A percentile compares a stretch with the other conserved stretches of the same genome.
phyloP scores from a whole-genome alignment of 37 sponge, comb jelly and placozoan genomes.

The Amphimedon queenslandica region DNA sequence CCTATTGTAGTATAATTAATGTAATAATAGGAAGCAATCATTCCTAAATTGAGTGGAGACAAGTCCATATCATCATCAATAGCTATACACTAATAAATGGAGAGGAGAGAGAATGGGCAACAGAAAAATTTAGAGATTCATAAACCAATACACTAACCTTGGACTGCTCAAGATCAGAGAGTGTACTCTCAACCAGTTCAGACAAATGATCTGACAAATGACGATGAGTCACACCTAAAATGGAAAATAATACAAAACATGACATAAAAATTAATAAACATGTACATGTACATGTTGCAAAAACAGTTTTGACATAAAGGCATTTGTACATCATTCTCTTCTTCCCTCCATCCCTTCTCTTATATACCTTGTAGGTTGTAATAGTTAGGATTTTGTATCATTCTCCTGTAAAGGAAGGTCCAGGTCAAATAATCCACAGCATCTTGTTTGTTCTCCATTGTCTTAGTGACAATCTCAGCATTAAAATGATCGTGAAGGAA shows the following conservation, averaged over 20 bases:
- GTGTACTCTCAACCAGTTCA: slow-evolving; percentile 92
- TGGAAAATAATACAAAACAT: neutral
- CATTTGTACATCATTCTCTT: neutral
- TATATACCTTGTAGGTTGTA: slow-evolving; percentile 99
- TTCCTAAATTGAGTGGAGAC: slow-evolving; percentile 90
- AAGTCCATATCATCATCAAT: slow-evolving; percentile 95
- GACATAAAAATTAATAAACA: neutral
- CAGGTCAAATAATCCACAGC: slow-evolving; percentile 99
- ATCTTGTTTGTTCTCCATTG: slow-evolving; percentile 98
- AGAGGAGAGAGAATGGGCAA: neutral
- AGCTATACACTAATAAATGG: slow-evolving; percentile 69
- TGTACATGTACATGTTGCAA: neutral
- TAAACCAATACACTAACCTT: slow-evolving; percentile 47
- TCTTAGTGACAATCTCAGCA: slow-evolving; percentile 98
- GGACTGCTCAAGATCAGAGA: slow-evolving; percentile 93
- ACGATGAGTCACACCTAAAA: slow-evolving; percentile 87
- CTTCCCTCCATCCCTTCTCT: no score
- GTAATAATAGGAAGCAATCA: slow-evolving; percentile 99
- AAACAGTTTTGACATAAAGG: neutral
- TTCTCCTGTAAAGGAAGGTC: slow-evolving; percentile 96
- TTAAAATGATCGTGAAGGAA: slow-evolving; percentile 97
- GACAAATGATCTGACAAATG: slow-evolving; percentile 97
- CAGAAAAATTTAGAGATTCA: no score
- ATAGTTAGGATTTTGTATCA: slow-evolving; percentile 99
- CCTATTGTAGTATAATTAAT: slow-evolving; percentile 99